Conservation (phyloP, 1,140 invertebrate genomes). For the Scaptomyza pallida region DNA sequence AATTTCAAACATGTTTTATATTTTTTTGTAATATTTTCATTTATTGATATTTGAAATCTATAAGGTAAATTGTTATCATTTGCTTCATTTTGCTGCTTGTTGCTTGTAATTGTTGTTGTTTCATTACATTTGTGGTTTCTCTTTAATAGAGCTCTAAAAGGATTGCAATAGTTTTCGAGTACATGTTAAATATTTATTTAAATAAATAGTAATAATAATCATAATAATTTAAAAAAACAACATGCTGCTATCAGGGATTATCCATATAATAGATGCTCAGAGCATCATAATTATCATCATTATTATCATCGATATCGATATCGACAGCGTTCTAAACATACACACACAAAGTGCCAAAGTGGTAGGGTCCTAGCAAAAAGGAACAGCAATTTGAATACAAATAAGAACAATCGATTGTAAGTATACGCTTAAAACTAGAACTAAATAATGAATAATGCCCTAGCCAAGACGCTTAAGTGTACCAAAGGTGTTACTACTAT, state of each 20-base stretch:
- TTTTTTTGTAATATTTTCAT: slow-evolving; percentile 51
- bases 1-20: too few species aligned
- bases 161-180: slow-evolving; percentile 37
- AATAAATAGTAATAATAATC: slow-evolving; percentile 18
- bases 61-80: slow-evolving; percentile 73
- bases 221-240: slow-evolving; percentile 40
- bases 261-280: slow-evolving; percentile 69
- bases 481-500: slow-evolving; percentile 46
- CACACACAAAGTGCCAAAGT: slow-evolving; percentile 78
- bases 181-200: slow-evolving; percentile 34
- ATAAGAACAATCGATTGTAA: slow-evolving; percentile 73
- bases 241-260: slow-evolving; percentile 54
- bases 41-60: slow-evolving; percentile 80
- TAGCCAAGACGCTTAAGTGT: slow-evolving; percentile 59
- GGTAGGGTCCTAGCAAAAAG: slow-evolving; percentile 76
- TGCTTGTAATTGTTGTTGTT: slow-evolving; percentile 38
- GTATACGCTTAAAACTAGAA: slow-evolving; percentile 69
- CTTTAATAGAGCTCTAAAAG: slow-evolving; percentile 42
- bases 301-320: slow-evolving; percentile 28
- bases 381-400: slow-evolving; percentile 72
- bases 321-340: neutral
- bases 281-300: slow-evolving; percentile 60
- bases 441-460: slow-evolving; percentile 66
- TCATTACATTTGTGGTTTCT: slow-evolving; percentile 51
- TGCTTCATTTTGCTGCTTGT: slow-evolving; percentile 39